Evolutionary conservation across 1,140 invertebrate genomes (phyloP).

Genomic region (Musca vetustissima): DNA sequence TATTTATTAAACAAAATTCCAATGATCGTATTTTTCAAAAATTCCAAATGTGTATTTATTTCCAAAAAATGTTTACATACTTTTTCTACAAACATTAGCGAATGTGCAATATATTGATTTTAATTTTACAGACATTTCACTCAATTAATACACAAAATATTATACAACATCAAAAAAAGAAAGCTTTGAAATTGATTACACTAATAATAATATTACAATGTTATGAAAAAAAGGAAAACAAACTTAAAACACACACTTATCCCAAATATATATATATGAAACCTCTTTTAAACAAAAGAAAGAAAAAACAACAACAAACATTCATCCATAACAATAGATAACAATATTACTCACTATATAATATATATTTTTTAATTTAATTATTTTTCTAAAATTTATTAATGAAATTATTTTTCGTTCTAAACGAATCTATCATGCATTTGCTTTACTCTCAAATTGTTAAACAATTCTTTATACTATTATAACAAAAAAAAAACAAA

Average conservation of each 20-base stretch:
- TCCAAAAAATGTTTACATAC: not conserved
- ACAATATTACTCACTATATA: too few relatives aligned
- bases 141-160: not conserved
- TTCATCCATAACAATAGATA: not conserved
- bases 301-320: not conserved
- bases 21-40: too few relatives aligned
- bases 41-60: not conserved
- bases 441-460: slow-evolving; percentile 24
- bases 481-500: not conserved
- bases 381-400: slow-evolving; percentile 9
- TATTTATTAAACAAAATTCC: too few relatives aligned
- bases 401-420: slow-evolving; percentile 20
- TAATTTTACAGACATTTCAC: too few relatives aligned
- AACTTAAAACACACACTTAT: not conserved
- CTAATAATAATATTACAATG: not conserved
- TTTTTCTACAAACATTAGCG: too few relatives aligned
- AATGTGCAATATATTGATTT: too few relatives aligned
- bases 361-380: not conserved
- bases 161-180: not conserved
- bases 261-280: not conserved
- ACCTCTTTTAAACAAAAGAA: not conserved
- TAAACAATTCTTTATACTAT: slow-evolving; percentile 16
- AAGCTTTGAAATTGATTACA: not conserved
- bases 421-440: slow-evolving; percentile 23
- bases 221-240: too few relatives aligned